These are phyloP conservation scores for Philereme vetulata DNA, from an alignment of 2,888 invertebrate species.

Conservation along the genomic window DNA sequence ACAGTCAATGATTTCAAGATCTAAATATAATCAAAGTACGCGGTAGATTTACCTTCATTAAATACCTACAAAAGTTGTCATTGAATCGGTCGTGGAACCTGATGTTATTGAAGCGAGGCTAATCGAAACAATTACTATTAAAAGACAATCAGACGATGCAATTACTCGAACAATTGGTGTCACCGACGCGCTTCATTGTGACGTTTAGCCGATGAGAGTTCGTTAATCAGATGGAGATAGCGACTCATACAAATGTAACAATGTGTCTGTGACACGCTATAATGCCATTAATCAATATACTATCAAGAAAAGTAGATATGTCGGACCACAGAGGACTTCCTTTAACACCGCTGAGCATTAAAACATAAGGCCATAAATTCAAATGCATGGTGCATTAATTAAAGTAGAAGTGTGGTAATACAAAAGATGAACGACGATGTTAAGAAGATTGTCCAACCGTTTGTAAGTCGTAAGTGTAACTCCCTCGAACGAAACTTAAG, in stretches of 20 bases:
- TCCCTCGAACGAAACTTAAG: too few relatives aligned
- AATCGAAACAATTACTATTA: conserved; percentile 29
- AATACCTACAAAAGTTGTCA: conserved; percentile 31
- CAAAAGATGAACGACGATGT: too few relatives aligned
- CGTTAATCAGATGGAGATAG: conserved; percentile 16
- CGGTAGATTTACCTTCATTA: conserved; percentile 28
- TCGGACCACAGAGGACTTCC: too few relatives aligned
- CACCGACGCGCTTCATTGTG: conserved; percentile 25
- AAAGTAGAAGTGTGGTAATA: too few relatives aligned
- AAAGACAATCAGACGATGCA: conserved; percentile 32
- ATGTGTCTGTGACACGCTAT: too few relatives aligned
- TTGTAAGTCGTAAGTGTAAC: too few relatives aligned
- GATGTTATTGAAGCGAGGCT: conserved; percentile 31
- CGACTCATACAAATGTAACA: conserved; percentile 12
- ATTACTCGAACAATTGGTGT: conserved; percentile 27
- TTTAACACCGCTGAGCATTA: too few relatives aligned
- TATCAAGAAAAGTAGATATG: too few relatives aligned
- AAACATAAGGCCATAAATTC: too few relatives aligned
- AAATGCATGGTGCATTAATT: too few relatives aligned
- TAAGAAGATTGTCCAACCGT: too few relatives aligned
- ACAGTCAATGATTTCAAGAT: conserved; percentile 50
- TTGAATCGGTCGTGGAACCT: conserved; percentile 33
- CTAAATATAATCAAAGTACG: conserved; percentile 40
- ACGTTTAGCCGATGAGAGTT: conserved; percentile 23
- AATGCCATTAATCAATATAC: too few relatives aligned